A percentile compares a stretch with the other conserved stretches of the same genome.
Evolutionary conservation across 1,140 invertebrate genomes (phyloP).

Genomic region (Apis florea): DNA sequence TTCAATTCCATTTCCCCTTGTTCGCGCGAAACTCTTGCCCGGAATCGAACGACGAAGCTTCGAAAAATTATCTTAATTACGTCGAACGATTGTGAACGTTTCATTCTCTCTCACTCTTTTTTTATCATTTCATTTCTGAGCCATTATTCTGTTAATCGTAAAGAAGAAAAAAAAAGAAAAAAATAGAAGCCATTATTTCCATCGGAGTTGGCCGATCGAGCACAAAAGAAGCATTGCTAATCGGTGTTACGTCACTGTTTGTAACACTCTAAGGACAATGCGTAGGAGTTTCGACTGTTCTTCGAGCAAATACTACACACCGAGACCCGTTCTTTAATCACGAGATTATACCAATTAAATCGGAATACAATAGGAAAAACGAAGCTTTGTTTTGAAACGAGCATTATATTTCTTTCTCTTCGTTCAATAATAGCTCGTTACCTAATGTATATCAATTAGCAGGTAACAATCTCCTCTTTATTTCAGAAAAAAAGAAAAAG

Average conservation of each 20-base stretch:
- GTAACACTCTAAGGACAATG: background rate
- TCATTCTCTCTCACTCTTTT: too few relatives aligned
- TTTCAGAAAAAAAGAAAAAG: background rate
- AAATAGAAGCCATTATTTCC: background rate
- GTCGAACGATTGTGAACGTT: too few relatives aligned
- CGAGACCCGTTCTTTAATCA: background rate
- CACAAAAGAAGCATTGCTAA: background rate
- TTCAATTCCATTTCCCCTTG: background rate
- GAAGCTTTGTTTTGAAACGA: background rate
- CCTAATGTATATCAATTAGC: background rate
- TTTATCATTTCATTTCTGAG: too few relatives aligned
- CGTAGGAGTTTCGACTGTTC: background rate
- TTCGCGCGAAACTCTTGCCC: too few relatives aligned
- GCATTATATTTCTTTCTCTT: background rate
- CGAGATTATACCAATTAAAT: background rate
- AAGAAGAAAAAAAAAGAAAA: too few relatives aligned
- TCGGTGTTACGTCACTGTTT: background rate
- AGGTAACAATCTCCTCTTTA: background rate
- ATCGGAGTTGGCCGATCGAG: background rate
- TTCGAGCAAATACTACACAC: background rate
- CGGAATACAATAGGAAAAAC: slow-evolving; percentile 4
- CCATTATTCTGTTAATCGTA: too few relatives aligned
- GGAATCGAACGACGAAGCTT: too few relatives aligned
- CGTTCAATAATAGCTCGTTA: background rate
- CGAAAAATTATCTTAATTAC: too few relatives aligned